Conservation (phyloP, 2,888 invertebrate species). For the Unio pictorum region DNA sequence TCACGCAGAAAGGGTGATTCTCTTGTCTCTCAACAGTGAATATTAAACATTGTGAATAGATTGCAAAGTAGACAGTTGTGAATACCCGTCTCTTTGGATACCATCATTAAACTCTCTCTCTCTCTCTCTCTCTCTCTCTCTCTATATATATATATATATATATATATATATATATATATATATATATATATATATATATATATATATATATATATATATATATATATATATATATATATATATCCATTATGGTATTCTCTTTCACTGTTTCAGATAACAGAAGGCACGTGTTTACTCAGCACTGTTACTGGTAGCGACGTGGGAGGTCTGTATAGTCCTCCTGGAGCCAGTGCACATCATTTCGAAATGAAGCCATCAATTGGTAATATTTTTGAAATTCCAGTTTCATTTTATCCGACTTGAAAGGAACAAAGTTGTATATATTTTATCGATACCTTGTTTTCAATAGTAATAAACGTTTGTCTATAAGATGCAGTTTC, state of each 20-base stretch:
- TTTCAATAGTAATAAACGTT: no score
- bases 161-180: neutral
- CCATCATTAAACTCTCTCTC: constrained; percentile 1
- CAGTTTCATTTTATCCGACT: neutral
- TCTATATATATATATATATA: neutral
- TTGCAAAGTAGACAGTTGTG: no score
- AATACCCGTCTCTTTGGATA: neutral
- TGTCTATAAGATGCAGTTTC: no score
- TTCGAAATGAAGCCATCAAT: constrained; percentile 68
- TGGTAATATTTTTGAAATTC: constrained; percentile 40
- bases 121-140: neutral
- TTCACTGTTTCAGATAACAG: constrained; percentile 50
- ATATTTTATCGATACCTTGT: neutral
- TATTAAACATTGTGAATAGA: no score
- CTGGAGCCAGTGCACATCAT: constrained; percentile 61
- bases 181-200: constrained; percentile 4
- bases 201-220: constrained; percentile 4
- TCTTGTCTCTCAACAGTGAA: no score
- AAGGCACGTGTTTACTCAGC: constrained; percentile 63
- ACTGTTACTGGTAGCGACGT: constrained; percentile 67
- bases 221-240: neutral
- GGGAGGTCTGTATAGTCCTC: constrained; percentile 61
- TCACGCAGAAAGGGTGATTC: no score
- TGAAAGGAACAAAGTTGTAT: neutral
- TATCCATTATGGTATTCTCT: neutral